Conservation (phyloP, 2,888 invertebrate species). For the Pseudeuparius sepicola region DNA sequence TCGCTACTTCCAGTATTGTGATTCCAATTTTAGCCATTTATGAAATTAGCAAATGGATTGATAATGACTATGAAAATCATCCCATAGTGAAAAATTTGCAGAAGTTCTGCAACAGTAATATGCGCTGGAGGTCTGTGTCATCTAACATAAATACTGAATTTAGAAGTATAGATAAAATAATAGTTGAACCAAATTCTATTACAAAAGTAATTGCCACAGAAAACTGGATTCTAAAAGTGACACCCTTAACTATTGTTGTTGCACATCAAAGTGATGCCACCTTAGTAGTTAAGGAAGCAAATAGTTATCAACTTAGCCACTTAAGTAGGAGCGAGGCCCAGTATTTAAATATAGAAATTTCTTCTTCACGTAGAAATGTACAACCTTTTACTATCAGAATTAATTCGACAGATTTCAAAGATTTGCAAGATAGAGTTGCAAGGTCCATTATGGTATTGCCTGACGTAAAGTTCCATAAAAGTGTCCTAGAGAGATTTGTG, state of each 20-base stretch:
- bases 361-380: conserved; percentile 50
- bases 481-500: conserved; percentile 73
- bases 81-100: conserved; percentile 60
- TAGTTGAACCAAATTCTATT: conserved; percentile 56
- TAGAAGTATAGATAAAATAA: conserved; percentile 62
- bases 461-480: conserved; percentile 63
- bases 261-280: conserved; percentile 72
- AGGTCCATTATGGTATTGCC: conserved; percentile 58
- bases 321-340: conserved; percentile 63
- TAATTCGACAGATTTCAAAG: conserved; percentile 64
- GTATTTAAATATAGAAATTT: conserved; percentile 71
- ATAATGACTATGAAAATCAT: conserved; percentile 59
- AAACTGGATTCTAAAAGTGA: conserved; percentile 79
- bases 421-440: conserved; percentile 61
- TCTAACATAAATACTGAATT: conserved; percentile 64
- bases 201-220: conserved; percentile 67
- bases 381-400: conserved; percentile 59
- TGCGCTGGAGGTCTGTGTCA: conserved; percentile 60
- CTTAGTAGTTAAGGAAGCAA: conserved; percentile 64
- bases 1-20: conserved; percentile 38
- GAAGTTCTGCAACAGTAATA: conserved; percentile 51
- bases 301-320: conserved; percentile 59
- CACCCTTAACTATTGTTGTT: conserved; percentile 61
- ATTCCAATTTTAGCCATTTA: conserved; percentile 45
- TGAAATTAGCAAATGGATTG: conserved; percentile 56